Evolutionary conservation across 2,797 vertebrate species (phyloP), one percentile per base, ranked within the genome.

Genomic region (Huso huso): DNA sequence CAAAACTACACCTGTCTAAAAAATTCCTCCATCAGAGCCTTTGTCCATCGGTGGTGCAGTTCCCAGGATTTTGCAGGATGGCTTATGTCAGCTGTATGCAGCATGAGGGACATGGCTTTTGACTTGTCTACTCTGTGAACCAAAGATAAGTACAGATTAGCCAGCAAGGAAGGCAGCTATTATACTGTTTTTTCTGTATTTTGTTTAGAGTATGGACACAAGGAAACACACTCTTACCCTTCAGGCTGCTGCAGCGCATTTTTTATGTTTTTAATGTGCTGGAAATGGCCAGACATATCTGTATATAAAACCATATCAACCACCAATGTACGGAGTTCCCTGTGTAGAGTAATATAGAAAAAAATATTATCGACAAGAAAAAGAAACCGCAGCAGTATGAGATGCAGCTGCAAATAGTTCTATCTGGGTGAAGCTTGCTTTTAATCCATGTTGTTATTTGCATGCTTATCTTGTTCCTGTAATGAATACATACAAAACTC

Each of bases 281-380:
- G 96, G 77, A 98, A 98, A 82, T 99, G 96, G 72, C 94, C 93
- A 10, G 96, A 99, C 96, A 99, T 99, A 77, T 99, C 96, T 59
- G 96, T 99, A 66, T 94, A 93, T 88, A 99, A 93, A 80, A 99
- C 96, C 96, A 99, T 99, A 86, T 99, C 96, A 67, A 99, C 91
- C 77, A 98, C 95, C 83, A 99, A 86, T 53, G 88, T 89, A 71
- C 94, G 90, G 75, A 99, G 89, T 77, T 99, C 96, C 86, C 96
- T 98, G 81, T 13, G 15, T 37, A 37, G 37, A 5, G 37, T 5
- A 37, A 37, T 37, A 37, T 37, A 37, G 37, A 37, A 37, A 37
- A 37, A 37, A 37, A 37, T 37, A 37, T 37, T 37, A 37, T 37
- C 37, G 37, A 1, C 37, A 37, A 37, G 37, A 37, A 37, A 37